Evolutionary conservation across 2,888 invertebrate genomes (phyloP).

Genomic region (Corbicula japonica): DNA sequence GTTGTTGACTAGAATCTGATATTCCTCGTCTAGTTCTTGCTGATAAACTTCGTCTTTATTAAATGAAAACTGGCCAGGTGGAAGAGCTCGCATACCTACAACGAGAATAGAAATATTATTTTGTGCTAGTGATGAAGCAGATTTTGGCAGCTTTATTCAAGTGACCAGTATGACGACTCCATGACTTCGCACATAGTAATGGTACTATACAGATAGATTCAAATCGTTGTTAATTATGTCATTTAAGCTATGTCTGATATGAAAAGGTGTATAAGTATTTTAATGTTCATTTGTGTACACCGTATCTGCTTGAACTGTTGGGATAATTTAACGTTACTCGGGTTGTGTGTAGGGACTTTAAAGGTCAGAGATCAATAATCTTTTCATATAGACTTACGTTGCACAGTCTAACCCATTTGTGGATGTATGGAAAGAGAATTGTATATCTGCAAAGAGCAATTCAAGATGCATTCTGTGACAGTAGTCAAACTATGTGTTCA

Average conservation of each 20-base stretch:
- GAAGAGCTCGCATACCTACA: conserved; percentile 52
- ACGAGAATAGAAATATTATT: conserved; percentile 4
- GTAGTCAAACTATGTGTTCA: too few relatives aligned
- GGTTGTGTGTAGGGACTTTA: too few relatives aligned
- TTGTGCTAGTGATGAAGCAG: background rate
- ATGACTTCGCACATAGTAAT: conserved; percentile 1
- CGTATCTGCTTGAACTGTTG: too few relatives aligned
- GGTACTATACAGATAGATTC: background rate
- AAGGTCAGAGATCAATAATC: too few relatives aligned
- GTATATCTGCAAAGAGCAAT: too few relatives aligned
- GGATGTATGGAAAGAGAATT: too few relatives aligned
- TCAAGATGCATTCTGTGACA: too few relatives aligned
- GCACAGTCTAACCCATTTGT: too few relatives aligned
- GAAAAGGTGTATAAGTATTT: conserved; percentile 6
- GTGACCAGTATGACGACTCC: background rate
- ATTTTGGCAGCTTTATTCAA: background rate
- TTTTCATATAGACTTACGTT: too few relatives aligned
- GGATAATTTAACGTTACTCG: too few relatives aligned
- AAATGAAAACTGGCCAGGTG: conserved; percentile 59
- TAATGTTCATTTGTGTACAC: background rate
- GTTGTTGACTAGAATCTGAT: conserved; percentile 65
- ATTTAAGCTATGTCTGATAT: background rate
- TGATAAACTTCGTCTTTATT: conserved; percentile 54
- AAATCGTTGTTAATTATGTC: background rate
- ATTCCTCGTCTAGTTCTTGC: conserved; percentile 70